Percentiles rank a stretch among this genome's conserved stretches.
Evolutionary conservation across 2,113 vertebrate genomes (phyloP).

Genomic region (Beaufortia kweichowensis): DNA sequence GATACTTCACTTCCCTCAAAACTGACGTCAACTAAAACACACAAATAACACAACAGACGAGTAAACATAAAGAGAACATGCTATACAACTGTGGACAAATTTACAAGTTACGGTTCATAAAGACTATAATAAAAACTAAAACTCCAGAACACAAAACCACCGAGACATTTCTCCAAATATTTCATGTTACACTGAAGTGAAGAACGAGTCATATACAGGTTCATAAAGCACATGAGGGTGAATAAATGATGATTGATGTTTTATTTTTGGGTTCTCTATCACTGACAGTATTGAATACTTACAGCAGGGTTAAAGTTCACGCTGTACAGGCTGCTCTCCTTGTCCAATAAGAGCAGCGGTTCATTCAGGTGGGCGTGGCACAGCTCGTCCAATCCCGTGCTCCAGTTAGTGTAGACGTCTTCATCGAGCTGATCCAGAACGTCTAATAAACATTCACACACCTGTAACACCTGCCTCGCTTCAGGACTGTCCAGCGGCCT

Average conservation of each 20-base stretch:
- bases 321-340: constrained; percentile 61
- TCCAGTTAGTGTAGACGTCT: constrained; percentile 68
- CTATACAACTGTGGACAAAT: too few relatives aligned
- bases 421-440: constrained; percentile 68
- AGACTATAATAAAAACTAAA: too few relatives aligned
- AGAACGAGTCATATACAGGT: too few relatives aligned
- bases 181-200: too few relatives aligned
- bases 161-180: too few relatives aligned
- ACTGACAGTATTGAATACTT: constrained; percentile 47
- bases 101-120: too few relatives aligned
- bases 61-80: background rate
- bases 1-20: constrained; percentile 74
- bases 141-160: too few relatives aligned
- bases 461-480: constrained; percentile 70
- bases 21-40: constrained; percentile 71
- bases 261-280: too few relatives aligned
- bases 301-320: constrained; percentile 76
- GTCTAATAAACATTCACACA: constrained; percentile 72
- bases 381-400: constrained; percentile 63
- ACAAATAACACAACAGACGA: constrained; percentile 9
- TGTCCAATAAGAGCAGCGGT: constrained; percentile 62
- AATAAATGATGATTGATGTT: too few relatives aligned
- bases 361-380: constrained; percentile 70
- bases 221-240: too few relatives aligned
- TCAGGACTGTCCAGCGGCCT: constrained; percentile 69